Evolutionary conservation across 2,888 invertebrate genomes (phyloP).

Genomic region (Agonopterix alstromeriana): DNA sequence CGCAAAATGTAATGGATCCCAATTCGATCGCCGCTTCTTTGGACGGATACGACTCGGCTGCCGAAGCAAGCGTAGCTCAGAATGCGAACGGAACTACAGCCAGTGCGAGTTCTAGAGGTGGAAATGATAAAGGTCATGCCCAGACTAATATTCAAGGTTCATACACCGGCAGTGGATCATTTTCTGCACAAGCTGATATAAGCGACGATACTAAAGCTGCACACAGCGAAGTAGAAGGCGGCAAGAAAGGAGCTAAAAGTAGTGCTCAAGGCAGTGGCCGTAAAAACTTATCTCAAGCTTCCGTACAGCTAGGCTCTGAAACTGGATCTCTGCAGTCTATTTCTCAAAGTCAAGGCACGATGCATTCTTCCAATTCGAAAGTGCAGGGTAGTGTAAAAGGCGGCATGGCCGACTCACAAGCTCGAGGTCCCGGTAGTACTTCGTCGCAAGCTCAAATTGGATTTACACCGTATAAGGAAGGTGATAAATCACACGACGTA

Average conservation of each 20-base stretch:
- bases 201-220: conserved; percentile 85
- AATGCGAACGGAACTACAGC: conserved; percentile 81
- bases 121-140: conserved; percentile 83
- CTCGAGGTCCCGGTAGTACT: conserved; percentile 88
- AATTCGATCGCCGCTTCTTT: conserved; percentile 32
- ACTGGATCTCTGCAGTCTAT: conserved; percentile 86
- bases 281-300: conserved; percentile 85
- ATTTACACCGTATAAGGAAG: conserved; percentile 84
- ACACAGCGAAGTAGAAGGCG: conserved; percentile 82
- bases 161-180: conserved; percentile 86
- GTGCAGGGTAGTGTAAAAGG: conserved; percentile 89
- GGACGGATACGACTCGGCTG: conserved; percentile 85
- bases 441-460: conserved; percentile 94
- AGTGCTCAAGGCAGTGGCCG: conserved; percentile 86
- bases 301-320: conserved; percentile 84
- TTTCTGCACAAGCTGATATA: conserved; percentile 89
- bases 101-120: conserved; percentile 86
- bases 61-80: conserved; percentile 79
- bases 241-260: conserved; percentile 84
- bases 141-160: conserved; percentile 90
- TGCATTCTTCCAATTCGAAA: conserved; percentile 87
- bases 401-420: conserved; percentile 91
- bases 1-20: conserved; percentile 58
- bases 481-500: conserved; percentile 66
- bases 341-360: conserved; percentile 84